phyloP scores from a whole-genome alignment of 2,888 invertebrate genomes.

The Harmothoe impar region DNA sequence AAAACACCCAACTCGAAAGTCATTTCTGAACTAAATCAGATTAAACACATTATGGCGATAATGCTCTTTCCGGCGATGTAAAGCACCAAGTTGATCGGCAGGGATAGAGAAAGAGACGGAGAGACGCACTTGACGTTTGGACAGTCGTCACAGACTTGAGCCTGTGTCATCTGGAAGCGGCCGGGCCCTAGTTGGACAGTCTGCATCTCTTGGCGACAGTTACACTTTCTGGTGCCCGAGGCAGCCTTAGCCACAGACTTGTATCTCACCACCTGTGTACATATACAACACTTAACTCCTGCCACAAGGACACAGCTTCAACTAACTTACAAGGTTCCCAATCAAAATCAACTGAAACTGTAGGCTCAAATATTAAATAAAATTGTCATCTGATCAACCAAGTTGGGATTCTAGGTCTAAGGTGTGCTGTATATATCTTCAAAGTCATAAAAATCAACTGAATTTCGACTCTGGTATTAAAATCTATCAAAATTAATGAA shows the following conservation, averaged over 20 bases:
- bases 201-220: conserved; percentile 99
- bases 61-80: not conserved
- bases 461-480: no score
- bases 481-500: no score
- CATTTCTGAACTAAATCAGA: no score
- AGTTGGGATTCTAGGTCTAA: no score
- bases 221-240: conserved; percentile 97
- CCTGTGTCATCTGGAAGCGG: conserved; percentile 99
- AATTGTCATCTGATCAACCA: no score
- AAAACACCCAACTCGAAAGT: no score
- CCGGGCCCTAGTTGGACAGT: conserved; percentile 98
- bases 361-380: no score
- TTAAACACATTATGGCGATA: no score
- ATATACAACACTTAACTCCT: not conserved
- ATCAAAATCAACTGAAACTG: no score
- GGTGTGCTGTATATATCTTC: no score
- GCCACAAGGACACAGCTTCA: not conserved
- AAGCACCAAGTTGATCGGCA: not conserved
- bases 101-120: conserved; percentile 85
- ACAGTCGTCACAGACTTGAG: conserved; percentile 97
- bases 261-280: conserved; percentile 92
- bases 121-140: conserved; percentile 92
- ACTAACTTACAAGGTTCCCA: no score
- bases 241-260: conserved; percentile 98
- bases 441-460: no score